Evolutionary conservation across 2,888 invertebrate species (phyloP).

Genomic region (Phortica magna): DNA sequence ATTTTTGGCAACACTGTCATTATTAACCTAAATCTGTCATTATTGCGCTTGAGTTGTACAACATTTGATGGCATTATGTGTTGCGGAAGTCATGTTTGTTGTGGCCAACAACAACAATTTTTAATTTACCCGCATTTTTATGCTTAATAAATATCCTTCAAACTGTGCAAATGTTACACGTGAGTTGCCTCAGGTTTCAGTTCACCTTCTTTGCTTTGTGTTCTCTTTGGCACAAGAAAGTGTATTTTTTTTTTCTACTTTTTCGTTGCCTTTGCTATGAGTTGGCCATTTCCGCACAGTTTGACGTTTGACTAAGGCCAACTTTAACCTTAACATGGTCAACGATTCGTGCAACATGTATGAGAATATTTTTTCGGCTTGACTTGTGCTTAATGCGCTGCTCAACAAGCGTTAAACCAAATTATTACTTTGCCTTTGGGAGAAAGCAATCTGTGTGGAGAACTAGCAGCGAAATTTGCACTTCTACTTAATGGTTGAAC

Average conservation of each 20-base stretch:
- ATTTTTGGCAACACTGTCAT: constrained; percentile 52
- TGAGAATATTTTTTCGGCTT: background rate
- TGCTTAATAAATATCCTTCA: no score
- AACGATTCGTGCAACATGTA: background rate
- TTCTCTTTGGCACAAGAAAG: background rate
- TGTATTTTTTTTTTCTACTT: background rate
- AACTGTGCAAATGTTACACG: no score
- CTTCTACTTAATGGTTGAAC: no score
- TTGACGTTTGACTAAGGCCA: background rate
- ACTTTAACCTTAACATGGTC: background rate
- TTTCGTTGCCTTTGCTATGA: background rate
- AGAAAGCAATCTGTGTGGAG: background rate
- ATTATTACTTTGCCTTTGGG: background rate
- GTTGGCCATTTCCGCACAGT: background rate
- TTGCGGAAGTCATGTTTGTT: background rate
- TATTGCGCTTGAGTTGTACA: background rate
- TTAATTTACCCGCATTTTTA: no score
- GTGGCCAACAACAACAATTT: no score
- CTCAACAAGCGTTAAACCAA: background rate
- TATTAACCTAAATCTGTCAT: constrained; percentile 65
- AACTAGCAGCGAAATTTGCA: background rate
- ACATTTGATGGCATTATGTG: constrained; percentile 1
- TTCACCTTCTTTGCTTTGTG: background rate
- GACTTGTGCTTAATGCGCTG: background rate
- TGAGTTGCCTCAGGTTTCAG: background rate